Evolutionary conservation across 2,113 vertebrate genomes (phyloP).

Genomic region (Meles meles): DNA sequence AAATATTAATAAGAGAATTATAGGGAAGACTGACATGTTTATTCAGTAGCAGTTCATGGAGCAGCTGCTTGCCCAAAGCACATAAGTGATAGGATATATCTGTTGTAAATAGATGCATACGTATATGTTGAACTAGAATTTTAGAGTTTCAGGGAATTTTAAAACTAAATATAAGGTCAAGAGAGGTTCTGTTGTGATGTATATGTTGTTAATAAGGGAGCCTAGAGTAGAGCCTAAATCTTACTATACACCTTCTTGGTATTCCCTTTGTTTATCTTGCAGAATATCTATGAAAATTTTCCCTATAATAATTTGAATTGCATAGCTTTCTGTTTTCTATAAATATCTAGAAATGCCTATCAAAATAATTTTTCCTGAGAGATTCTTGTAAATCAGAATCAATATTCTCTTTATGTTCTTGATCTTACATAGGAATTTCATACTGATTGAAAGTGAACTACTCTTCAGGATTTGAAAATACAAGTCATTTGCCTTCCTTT

Average conservation of each 20-base stretch:
- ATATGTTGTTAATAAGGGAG: neutral
- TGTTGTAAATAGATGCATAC: neutral
- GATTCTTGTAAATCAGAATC: neutral
- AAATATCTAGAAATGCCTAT: neutral
- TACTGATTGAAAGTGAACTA: neutral
- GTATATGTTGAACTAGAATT: neutral
- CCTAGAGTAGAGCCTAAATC: neutral
- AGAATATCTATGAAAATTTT: neutral
- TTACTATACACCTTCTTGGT: neutral
- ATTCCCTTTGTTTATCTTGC: neutral
- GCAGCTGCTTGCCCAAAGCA: neutral
- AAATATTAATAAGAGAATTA: neutral
- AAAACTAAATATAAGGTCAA: neutral
- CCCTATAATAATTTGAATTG: neutral
- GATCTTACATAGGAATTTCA: neutral
- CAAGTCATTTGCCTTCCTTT: neutral
- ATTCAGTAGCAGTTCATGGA: neutral
- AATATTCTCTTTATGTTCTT: neutral
- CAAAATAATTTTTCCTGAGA: slow-evolving; percentile 14
- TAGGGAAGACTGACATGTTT: neutral
- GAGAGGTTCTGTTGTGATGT: neutral
- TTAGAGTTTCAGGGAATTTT: neutral
- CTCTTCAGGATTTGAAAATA: slow-evolving; percentile 1
- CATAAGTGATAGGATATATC: neutral
- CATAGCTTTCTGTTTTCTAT: neutral